Conservation (phyloP, 30 jellyfish, hydroid and myxozoan species). For the Hydractinia symbiolongicarpus region DNA sequence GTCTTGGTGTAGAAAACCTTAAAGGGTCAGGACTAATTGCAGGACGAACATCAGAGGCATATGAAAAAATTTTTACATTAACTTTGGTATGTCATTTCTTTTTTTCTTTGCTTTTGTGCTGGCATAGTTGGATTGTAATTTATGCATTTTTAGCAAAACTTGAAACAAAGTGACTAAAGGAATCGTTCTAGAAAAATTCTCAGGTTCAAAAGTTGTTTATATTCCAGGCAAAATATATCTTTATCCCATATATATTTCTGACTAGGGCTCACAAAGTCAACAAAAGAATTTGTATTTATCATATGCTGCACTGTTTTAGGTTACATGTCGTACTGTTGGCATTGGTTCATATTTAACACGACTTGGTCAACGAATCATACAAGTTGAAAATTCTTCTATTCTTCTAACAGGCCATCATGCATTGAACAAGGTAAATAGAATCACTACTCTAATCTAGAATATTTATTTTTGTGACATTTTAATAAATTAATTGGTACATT, state of each 20-base stretch:
- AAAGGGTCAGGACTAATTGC: slow-evolving; percentile 87
- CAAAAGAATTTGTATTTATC: background rate
- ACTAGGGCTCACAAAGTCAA: background rate
- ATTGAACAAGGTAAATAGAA: slow-evolving; percentile 49
- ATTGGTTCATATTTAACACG: slow-evolving; percentile 87
- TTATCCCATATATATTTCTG: background rate
- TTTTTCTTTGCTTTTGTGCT: background rate
- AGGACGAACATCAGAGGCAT: slow-evolving; percentile 82
- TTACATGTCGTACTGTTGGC: slow-evolving; percentile 92
- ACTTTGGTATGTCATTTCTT: slow-evolving; percentile 47
- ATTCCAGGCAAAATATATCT: background rate
- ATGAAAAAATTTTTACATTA: slow-evolving; percentile 81
- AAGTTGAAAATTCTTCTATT: slow-evolving; percentile 77
- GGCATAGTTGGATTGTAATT: background rate
- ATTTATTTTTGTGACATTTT: background rate
- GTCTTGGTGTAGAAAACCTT: slow-evolving; percentile 86
- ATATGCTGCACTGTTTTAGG: slow-evolving; percentile 28
- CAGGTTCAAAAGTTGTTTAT: background rate
- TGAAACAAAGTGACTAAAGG: too few species aligned
- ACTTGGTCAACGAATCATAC: slow-evolving; percentile 80
- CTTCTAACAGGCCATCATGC: slow-evolving; percentile 85
- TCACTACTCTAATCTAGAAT: background rate
- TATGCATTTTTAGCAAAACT: too few species aligned
- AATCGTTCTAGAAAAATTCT: too few species aligned
- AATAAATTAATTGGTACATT: background rate